phyloP scores from a whole-genome alignment of 2,113 vertebrate species.

The Stictonetta naevosa region DNA sequence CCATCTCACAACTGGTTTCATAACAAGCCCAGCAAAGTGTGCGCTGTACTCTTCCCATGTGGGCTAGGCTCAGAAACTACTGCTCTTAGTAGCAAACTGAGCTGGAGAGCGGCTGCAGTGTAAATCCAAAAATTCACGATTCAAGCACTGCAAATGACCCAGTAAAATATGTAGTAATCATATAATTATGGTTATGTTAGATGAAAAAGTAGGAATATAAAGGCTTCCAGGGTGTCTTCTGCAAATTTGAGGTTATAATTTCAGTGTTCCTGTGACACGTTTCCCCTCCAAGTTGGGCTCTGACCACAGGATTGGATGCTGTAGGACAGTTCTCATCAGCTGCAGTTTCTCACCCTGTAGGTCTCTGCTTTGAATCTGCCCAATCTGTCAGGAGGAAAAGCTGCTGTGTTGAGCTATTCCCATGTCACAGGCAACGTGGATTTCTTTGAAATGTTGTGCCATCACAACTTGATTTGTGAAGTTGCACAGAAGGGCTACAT shows the following conservation, averaged over 20 bases:
- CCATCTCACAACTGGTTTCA: background rate
- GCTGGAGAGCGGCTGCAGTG: background rate
- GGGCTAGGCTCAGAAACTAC: background rate
- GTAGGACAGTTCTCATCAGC: background rate
- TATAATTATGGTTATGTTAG: background rate
- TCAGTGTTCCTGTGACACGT: background rate
- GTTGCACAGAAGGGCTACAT: background rate
- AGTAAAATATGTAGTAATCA: background rate
- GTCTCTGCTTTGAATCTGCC: background rate
- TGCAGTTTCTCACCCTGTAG: background rate
- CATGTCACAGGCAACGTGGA: background rate
- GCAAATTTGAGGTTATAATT: background rate
- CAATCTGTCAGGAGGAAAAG: background rate
- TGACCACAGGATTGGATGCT: background rate
- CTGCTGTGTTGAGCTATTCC: background rate
- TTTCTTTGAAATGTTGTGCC: background rate
- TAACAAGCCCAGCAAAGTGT: background rate
- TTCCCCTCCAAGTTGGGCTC: background rate
- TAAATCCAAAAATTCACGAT: background rate
- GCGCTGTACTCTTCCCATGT: background rate
- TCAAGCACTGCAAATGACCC: background rate
- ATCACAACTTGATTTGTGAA: background rate
- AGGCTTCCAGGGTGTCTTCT: background rate
- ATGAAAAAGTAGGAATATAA: background rate
- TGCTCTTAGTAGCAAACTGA: background rate